These are phyloP conservation scores for Gallinago paraguaiae DNA, from an alignment of 2,113 vertebrate genomes.

Conservation along the genomic window DNA sequence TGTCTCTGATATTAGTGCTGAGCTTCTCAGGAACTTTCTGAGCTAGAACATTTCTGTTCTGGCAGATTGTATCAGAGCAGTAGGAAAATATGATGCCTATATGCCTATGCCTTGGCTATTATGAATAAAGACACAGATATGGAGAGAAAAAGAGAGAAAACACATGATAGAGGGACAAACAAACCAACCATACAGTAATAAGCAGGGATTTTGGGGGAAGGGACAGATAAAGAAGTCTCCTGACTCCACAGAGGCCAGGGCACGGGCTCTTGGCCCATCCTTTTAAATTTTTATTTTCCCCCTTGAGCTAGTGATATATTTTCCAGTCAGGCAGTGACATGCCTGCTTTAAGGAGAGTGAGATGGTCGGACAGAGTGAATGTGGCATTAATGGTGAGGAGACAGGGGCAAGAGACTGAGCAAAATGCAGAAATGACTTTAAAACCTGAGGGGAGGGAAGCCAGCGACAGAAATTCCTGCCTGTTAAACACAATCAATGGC, in stretches of 20 bases:
- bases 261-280: not conserved
- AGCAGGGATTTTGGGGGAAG: fast-evolving
- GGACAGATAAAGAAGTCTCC: not conserved
- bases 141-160: not conserved
- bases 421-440: not conserved
- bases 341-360: not conserved
- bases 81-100: not conserved
- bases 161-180: not conserved
- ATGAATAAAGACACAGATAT: not conserved
- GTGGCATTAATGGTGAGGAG: not conserved
- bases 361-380: not conserved
- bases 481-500: not conserved
- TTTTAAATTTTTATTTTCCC: not conserved
- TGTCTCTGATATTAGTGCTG: not conserved
- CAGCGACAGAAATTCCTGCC: not conserved
- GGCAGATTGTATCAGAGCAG: slow-evolving; percentile 4
- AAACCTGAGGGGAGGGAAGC: not conserved
- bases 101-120: not conserved
- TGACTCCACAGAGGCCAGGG: not conserved
- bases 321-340: not conserved
- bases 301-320: not conserved
- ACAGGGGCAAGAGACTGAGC: not conserved
- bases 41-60: not conserved
- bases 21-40: slow-evolving; percentile 29
- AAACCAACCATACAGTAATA: not conserved